Base-by-base conservation (phyloP, 2,113 vertebrate genomes). In the Pseudorhombus dupliciocellatus region DNA sequence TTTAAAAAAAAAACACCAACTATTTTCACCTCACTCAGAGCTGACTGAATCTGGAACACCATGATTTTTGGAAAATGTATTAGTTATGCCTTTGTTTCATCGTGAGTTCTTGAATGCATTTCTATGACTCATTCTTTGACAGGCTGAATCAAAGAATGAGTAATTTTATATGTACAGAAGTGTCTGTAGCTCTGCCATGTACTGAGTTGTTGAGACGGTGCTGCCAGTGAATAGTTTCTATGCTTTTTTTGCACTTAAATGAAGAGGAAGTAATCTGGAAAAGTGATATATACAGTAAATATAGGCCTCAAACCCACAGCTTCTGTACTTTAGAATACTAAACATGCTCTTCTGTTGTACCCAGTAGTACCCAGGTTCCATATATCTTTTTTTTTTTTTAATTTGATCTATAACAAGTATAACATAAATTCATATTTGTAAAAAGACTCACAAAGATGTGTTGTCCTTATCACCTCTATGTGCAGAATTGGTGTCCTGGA, bases 241-340 rank as follows among this genome's bases (percentile, higher is more conserved):
- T 84, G 65, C 78, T 84, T 83, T 82, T 34, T 90, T 92, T 92
- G 89, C 89, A 92, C 83, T 86, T 77, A 89, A 71, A 70, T 67
- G 70, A 72, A 84, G 56, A 34, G 9, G 18, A 66, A 66, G 63
- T 8, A 60, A 66, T n/a, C 55, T 59, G 31, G 73, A 73, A 73
- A 64, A 34, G 18, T 25, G 65, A 90, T 66, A 70, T 25, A 44
- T 6, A 37, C 34, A 66, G 68, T 84, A 59, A n/a, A n/a, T n/a
- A 50, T 9, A 62, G 40, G 73, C 40, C 55, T n/a, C 69, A 68
- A 71, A 79, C 26, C 44, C 58, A 53, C 34, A 75, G 11, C 53
- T 18, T 66, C 56, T 84, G 20, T 59, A 77, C 57, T 55, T 55
- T 55, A n/a, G 53, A 28, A 66, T 62, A 71, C 25, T 37, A n/a